Evolutionary conservation across 2,888 invertebrate species (phyloP).

Genomic region (Lottia gigantea): DNA sequence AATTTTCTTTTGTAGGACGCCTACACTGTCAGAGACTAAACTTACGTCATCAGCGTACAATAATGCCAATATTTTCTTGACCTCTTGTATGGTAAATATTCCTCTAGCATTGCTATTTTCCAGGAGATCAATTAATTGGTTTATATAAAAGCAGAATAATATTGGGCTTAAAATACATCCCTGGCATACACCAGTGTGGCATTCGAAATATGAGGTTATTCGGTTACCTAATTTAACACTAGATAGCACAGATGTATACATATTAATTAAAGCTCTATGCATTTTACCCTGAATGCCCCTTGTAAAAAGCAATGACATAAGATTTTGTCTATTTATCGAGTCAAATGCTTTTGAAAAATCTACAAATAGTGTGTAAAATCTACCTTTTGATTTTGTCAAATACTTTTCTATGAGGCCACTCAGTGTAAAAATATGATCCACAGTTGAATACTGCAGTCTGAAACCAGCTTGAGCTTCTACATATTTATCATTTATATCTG

Average conservation of each 20-base stretch:
- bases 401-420: too few relatives aligned
- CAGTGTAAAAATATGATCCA: too few relatives aligned
- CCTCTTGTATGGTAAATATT: background rate
- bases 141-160: background rate
- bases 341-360: too few relatives aligned
- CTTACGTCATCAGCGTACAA: slow-evolving; percentile 18
- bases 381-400: too few relatives aligned
- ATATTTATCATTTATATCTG: too few relatives aligned
- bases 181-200: background rate
- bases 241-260: slow-evolving; percentile 1
- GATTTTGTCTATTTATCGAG: too few relatives aligned
- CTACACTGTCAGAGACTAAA: slow-evolving; percentile 7
- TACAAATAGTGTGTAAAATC: too few relatives aligned
- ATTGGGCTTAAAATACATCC: slow-evolving; percentile 2
- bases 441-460: too few relatives aligned
- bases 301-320: background rate
- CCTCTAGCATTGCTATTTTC: background rate
- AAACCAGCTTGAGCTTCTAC: too few relatives aligned
- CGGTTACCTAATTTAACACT: background rate
- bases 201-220: background rate
- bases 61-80: slow-evolving; percentile 9
- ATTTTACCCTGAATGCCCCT: background rate
- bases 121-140: background rate
- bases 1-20: slow-evolving; percentile 12
- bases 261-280: background rate